phyloP scores from a whole-genome alignment of 2,113 vertebrate species.

The Apodemus speciosus region DNA sequence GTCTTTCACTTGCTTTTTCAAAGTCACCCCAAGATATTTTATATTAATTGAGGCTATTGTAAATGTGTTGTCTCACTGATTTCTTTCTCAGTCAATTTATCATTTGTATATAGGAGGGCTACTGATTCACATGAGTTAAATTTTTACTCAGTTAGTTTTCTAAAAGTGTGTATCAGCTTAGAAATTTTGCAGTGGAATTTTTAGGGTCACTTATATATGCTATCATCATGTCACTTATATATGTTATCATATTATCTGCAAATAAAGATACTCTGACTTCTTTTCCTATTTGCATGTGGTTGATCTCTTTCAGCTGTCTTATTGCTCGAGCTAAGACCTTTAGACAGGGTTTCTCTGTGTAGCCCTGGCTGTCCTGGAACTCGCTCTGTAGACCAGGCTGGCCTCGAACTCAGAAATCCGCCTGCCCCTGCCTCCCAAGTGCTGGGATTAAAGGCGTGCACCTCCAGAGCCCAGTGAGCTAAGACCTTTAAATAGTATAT shows the following conservation, averaged over 20 bases:
- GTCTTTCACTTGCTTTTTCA: not conserved
- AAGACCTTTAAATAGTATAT: not conserved
- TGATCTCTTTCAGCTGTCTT: not conserved
- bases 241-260: not conserved
- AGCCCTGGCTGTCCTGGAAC: too few species aligned
- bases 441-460: too few species aligned
- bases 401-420: too few species aligned
- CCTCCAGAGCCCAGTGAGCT: too few species aligned
- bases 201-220: not conserved
- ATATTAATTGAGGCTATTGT: too few species aligned
- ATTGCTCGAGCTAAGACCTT: too few species aligned
- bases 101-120: not conserved
- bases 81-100: not conserved
- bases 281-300: not conserved
- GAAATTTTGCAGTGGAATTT: not conserved
- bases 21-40: not conserved
- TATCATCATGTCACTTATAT: too few species aligned
- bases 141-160: not conserved
- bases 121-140: not conserved
- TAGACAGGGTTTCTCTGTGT: too few species aligned
- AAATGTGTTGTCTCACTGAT: not conserved
- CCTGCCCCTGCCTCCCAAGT: too few species aligned
- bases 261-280: not conserved
- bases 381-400: too few species aligned
- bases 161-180: not conserved